A percentile compares a stretch with the other conserved stretches of the same genome.
phyloP scores from a whole-genome alignment of 2,888 invertebrate species.

The Helicoverpa assulta region DNA sequence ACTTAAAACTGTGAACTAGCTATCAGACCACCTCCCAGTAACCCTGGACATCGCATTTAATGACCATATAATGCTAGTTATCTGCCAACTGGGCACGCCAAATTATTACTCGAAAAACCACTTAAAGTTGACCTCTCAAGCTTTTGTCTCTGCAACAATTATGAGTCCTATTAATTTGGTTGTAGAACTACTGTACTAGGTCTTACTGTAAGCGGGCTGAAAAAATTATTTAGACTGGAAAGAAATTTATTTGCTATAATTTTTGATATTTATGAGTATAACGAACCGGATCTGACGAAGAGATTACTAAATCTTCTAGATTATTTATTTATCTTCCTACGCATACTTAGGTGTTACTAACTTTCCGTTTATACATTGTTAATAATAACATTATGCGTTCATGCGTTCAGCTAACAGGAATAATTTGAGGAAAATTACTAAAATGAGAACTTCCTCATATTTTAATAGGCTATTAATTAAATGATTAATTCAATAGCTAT shows the following conservation, averaged over 20 bases:
- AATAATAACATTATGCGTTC: not conserved
- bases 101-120: conserved; percentile 58
- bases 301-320: not conserved
- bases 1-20: conserved; percentile 48
- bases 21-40: conserved; percentile 58
- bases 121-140: conserved; percentile 33
- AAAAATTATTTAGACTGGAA: conserved; percentile 10
- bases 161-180: conserved; percentile 40
- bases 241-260: conserved; percentile 23
- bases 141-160: conserved; percentile 31
- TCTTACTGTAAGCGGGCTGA: conserved; percentile 27
- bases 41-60: conserved; percentile 53
- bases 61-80: conserved; percentile 61
- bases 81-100: conserved; percentile 58
- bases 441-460: too few relatives aligned
- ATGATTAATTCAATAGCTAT: too few relatives aligned
- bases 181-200: conserved; percentile 8
- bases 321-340: conserved; percentile 18
- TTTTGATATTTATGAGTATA: conserved; percentile 28
- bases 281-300: conserved; percentile 7
- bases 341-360: not conserved
- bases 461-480: too few relatives aligned
- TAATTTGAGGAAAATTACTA: not conserved
- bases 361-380: too few relatives aligned
- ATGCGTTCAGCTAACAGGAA: not conserved